These are phyloP conservation scores for Drosophila dunni DNA, from an alignment of 1,140 invertebrate species.

Conservation along the genomic window DNA sequence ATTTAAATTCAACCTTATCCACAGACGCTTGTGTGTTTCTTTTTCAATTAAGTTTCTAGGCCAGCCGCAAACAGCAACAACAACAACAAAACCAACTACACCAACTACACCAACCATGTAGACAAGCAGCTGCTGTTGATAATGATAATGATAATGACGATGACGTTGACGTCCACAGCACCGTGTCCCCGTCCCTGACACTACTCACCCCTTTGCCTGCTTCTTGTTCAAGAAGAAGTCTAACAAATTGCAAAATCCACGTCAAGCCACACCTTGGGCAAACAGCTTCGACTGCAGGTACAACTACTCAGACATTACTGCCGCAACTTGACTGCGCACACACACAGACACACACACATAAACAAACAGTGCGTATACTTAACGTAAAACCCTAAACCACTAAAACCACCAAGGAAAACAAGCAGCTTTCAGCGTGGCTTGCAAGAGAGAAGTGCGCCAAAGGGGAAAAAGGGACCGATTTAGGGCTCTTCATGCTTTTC, in stretches of 20 bases:
- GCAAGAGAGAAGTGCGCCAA: neutral
- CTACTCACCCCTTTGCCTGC: too few species aligned
- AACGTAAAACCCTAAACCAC: slow-evolving; percentile 78
- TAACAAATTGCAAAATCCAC: slow-evolving; percentile 81
- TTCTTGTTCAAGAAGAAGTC: slow-evolving; percentile 59
- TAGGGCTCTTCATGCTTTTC: slow-evolving; percentile 32
- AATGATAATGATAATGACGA: slow-evolving; percentile 52
- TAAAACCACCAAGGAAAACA: slow-evolving; percentile 73
- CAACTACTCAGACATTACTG: slow-evolving; percentile 18
- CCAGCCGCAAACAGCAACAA: slow-evolving; percentile 63
- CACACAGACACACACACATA: neutral
- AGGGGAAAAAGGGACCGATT: neutral
- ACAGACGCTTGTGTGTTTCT: slow-evolving; percentile 41
- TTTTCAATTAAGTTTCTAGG: slow-evolving; percentile 81
- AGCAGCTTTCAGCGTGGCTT: slow-evolving; percentile 1
- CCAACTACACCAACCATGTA: slow-evolving; percentile 34
- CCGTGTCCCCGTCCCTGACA: slow-evolving; percentile 25
- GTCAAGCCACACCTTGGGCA: slow-evolving; percentile 65
- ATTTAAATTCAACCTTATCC: slow-evolving; percentile 79
- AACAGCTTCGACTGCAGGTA: slow-evolving; percentile 66
- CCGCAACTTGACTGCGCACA: slow-evolving; percentile 54
- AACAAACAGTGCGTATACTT: slow-evolving; percentile 74
- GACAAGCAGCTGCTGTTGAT: slow-evolving; percentile 74
- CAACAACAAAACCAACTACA: slow-evolving; percentile 48
- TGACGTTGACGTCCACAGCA: slow-evolving; percentile 27